Conservation (phyloP, 2,888 invertebrate species). For the Chydorus sphaericus region DNA sequence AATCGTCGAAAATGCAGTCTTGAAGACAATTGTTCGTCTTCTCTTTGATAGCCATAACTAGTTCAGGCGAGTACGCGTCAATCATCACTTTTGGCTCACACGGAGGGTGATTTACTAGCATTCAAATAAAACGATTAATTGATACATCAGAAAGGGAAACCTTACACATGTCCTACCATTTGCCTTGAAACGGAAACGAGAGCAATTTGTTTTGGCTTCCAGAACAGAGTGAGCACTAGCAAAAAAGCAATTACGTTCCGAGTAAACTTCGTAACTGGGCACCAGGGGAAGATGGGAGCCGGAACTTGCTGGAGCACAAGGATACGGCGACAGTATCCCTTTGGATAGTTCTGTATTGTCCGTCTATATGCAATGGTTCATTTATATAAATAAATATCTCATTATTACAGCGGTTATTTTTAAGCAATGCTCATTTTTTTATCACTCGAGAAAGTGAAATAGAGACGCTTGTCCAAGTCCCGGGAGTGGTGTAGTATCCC, state of each 20-base stretch:
- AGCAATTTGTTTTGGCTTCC: constrained; percentile 6
- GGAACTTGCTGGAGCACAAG: constrained; percentile 4
- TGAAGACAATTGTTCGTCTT: background rate
- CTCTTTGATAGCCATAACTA: background rate
- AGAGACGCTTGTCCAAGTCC: background rate
- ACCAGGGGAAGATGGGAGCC: background rate
- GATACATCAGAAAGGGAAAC: too few relatives aligned
- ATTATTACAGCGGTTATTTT: too few relatives aligned
- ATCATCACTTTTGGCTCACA: background rate
- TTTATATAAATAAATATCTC: background rate
- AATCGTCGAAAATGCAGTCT: constrained; percentile 11
- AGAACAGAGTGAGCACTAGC: background rate
- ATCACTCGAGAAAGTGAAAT: background rate
- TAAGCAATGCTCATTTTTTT: too few relatives aligned
- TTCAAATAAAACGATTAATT: too few relatives aligned
- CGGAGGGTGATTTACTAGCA: background rate
- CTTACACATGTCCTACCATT: too few relatives aligned
- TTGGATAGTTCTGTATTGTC: constrained; percentile 8
- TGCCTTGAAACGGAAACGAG: constrained; percentile 6
- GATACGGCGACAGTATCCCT: background rate
- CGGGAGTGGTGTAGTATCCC: constrained; percentile 11
- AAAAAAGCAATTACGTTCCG: constrained; percentile 9
- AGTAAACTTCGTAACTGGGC: constrained; percentile 7
- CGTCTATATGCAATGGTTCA: constrained; percentile 3
- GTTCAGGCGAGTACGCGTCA: background rate